These are phyloP conservation scores for Pectinophora gossypiella DNA, from an alignment of 1,140 invertebrate species.

Conservation along the genomic window DNA sequence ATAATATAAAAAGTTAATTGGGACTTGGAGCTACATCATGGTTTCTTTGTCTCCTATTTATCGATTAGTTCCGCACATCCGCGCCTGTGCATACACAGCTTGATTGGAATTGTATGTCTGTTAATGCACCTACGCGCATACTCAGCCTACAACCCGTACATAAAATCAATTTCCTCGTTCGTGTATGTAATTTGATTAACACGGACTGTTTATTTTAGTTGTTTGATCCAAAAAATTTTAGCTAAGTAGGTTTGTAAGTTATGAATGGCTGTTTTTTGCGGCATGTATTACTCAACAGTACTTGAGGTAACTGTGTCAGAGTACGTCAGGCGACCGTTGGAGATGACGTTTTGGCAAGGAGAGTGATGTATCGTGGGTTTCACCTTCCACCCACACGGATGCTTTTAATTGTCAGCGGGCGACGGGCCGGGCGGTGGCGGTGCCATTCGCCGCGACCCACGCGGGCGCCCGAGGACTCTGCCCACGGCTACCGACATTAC, in stretches of 20 bases:
- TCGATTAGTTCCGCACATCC: constrained; percentile 1
- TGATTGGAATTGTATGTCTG: not conserved
- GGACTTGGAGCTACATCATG: not conserved
- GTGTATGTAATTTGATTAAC: not conserved
- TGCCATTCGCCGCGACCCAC: constrained; percentile 40
- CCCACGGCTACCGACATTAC: constrained; percentile 41
- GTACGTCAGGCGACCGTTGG: constrained; percentile 20
- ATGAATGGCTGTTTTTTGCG: constrained; percentile 2
- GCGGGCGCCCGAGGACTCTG: constrained; percentile 42
- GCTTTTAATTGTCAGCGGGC: constrained; percentile 33
- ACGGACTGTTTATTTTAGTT: no score
- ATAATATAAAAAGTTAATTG: constrained; percentile 2
- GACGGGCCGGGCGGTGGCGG: constrained; percentile 29
- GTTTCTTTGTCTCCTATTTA: not conserved
- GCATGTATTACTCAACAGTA: not conserved
- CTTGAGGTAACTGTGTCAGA: constrained; percentile 30
- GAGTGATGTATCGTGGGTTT: constrained; percentile 36
- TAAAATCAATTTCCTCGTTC: not conserved
- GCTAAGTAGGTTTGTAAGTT: not conserved
- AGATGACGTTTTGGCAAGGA: constrained; percentile 37
- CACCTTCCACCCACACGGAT: constrained; percentile 37
- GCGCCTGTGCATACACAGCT: not conserved
- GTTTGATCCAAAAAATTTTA: not conserved
- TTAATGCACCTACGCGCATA: not conserved
- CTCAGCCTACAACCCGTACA: not conserved